These are phyloP conservation scores for Nymphalis urticae DNA, from an alignment of 2,888 invertebrate species.

Conservation along the genomic window DNA sequence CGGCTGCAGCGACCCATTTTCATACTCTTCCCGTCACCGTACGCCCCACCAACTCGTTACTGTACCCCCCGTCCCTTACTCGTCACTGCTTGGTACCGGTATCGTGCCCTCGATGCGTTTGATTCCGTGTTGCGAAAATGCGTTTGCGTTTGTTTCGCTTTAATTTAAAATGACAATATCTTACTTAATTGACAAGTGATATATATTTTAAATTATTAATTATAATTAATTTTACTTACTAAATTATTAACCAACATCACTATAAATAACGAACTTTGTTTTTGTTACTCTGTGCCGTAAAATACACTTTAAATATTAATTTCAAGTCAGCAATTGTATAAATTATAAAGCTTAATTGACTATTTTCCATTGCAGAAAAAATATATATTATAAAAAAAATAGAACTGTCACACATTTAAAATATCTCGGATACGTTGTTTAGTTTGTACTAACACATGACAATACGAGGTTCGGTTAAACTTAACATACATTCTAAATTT, in stretches of 20 bases:
- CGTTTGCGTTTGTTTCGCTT: constrained; percentile 29
- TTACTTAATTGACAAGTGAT: not conserved
- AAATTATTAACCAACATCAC: too few species aligned
- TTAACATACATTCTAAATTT: constrained; percentile 8
- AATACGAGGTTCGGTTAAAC: not conserved
- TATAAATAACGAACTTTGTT: too few species aligned
- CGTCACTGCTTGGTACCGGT: constrained; percentile 57
- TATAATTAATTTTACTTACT: not conserved
- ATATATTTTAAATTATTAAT: not conserved
- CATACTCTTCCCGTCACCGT: constrained; percentile 43
- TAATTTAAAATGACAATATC: constrained; percentile 6
- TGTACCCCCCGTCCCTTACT: constrained; percentile 37
- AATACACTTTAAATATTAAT: too few species aligned
- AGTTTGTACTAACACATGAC: not conserved
- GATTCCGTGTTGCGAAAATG: constrained; percentile 66
- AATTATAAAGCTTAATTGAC: too few species aligned
- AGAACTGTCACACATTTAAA: too few species aligned
- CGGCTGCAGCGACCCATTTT: constrained; percentile 70
- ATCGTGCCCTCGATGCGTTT: constrained; percentile 68
- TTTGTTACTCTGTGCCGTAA: too few species aligned
- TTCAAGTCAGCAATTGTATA: too few species aligned
- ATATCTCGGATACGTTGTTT: too few species aligned
- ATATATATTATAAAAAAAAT: too few species aligned
- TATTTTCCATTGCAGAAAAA: too few species aligned
- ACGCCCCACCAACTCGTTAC: constrained; percentile 44